Evolutionary conservation across 1,140 invertebrate species (phyloP), one percentile per base, ranked within the genome.

Genomic region (Hypsibius dujardini): DNA sequence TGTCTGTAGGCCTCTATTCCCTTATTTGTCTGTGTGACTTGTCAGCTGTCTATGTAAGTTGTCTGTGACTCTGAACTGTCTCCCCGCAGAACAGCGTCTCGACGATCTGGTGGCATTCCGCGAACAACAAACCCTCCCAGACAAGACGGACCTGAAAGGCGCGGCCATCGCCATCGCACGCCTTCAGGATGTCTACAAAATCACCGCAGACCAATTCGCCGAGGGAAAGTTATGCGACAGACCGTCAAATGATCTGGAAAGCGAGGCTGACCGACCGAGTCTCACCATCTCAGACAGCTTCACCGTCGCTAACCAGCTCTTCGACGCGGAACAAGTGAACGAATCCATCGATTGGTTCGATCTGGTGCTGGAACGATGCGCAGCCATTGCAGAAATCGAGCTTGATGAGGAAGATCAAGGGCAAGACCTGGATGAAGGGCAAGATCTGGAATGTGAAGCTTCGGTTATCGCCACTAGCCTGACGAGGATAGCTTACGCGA

Each of bases 151-250:
- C 81, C 82, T 97, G 69, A 88, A 87, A 76, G 95, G 95, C 1
- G 94, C 93, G 2, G 94, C 93, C 2, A 86, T 88, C 69, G 95
- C 94, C 12, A 82, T 98, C 70, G 89, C 94, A 74, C 84, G 95
- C 72, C 83, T 99, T n/a, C 95, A 98, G 80, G 92, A 97, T 77
- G 97, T 93, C 2, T 98, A 98, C 80, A 86, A 90, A 73, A 82
- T 99, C 47, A 87, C 95, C 69, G 93, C 95, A 7, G 82, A 86
- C 1, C 88, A 90, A 70, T 84, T 98, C 72, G 90, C 94, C 2
- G 82, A 88, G 70, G 95, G 95, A 46, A n/a, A n/a, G n/a, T n/a
- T n/a, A n/a, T n/a, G n/a, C n/a, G n/a, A n/a, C n/a, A n/a, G n/a
- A n/a, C n/a, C n/a, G n/a, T n/a, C n/a, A n/a, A 85, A 88, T 75